Evolutionary conservation across 2,797 vertebrate species (phyloP), one percentile per base, ranked within the genome.

Genomic region (Delichon dasypus): DNA sequence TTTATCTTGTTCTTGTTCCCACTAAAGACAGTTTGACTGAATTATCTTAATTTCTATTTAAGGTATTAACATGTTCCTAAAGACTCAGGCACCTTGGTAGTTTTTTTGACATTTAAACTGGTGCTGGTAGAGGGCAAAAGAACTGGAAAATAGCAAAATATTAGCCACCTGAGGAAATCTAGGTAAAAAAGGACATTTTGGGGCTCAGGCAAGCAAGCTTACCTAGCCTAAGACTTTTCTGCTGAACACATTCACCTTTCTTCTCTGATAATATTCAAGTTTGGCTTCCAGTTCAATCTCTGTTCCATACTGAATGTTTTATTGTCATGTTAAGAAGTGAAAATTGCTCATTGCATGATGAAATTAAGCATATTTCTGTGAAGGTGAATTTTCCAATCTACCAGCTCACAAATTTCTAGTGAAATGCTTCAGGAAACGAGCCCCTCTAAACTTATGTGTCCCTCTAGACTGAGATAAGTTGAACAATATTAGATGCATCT

Each of bases 391-490:
- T 91, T 72, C 73, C 50, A 54, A 66, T 32, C 74, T 71, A 58
- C 58, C 67, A 93, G 57, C 74, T 92, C 84, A 68, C 47, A 68
- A 44, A 61, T 91, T 89, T 72, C 83, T 74, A 34, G 36, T 55
- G 78, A 83, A 93, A 72, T 22, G n/a, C 42, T 91, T 78, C 95
- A 93, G 91, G 85, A 94, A 94, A 93, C 2, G 0, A 91, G 67
- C 61, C 61, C 75, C 90, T 71, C 77, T 81, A 29, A 80, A 96
- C 85, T 94, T 90, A 94, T 89, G 93, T 88, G 90, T 89, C 85
- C 90, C 89, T 77, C 67, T 82, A 90, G 94, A 93, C 67, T 71
- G 86, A 97, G 89, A 95, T 89, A 95, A 94, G 95, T 80, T 48
- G 80, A 95, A 87, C 51, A 73, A 85, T 62, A 66, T 75, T 80